These are phyloP conservation scores for Heteronetta atricapilla DNA, from an alignment of 2,113 vertebrate genomes.

Conservation along the genomic window DNA sequence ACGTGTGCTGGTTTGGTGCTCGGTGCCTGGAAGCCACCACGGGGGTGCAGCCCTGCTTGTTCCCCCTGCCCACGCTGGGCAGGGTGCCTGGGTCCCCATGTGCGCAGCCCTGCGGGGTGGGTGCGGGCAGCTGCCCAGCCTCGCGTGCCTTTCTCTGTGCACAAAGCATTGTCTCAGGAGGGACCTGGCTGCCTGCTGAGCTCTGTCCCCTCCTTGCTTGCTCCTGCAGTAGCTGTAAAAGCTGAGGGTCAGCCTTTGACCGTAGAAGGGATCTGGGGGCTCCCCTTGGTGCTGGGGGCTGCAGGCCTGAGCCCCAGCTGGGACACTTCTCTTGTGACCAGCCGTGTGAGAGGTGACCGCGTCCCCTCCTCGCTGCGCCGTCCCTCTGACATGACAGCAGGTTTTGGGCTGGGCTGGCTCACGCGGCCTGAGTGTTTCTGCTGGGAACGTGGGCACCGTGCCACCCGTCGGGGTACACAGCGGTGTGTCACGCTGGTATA, in stretches of 20 bases:
- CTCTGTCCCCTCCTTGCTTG: neutral
- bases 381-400: neutral
- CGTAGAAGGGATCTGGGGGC: neutral
- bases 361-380: neutral
- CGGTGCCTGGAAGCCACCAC: neutral
- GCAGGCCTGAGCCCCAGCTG: no score
- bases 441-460: neutral
- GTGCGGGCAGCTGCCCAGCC: neutral
- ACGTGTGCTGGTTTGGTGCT: neutral
- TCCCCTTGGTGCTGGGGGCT: neutral
- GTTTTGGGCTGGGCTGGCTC: neutral
- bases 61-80: neutral
- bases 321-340: neutral
- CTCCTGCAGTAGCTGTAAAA: neutral
- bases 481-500: no score
- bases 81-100: no score
- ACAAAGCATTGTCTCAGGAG: neutral
- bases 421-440: no score
- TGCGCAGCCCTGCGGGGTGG: no score
- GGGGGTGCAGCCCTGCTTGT: neutral
- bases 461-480: neutral
- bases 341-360: neutral
- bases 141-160: neutral
- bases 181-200: neutral
- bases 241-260: neutral